phyloP scores from a whole-genome alignment of 1,140 invertebrate genomes.

The Acromyrmex charruanus region DNA sequence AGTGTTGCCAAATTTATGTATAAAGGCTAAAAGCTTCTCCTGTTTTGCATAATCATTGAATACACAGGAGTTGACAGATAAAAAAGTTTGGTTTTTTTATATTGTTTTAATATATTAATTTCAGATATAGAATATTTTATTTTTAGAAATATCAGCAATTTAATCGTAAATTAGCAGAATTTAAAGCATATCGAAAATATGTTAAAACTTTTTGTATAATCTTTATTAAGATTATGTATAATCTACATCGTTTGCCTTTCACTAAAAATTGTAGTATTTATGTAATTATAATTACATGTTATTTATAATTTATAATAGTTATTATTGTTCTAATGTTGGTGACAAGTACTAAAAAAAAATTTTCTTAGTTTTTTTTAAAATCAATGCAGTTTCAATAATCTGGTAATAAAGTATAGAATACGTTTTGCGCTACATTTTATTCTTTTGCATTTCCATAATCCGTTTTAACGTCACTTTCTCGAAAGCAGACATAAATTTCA shows the following conservation, averaged over 20 bases:
- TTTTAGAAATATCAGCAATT: neutral
- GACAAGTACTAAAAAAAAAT: neutral
- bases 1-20: neutral
- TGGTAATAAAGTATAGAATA: neutral
- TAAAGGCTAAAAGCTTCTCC: conserved; percentile 9
- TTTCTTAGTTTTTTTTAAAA: neutral
- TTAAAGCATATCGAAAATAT: no score
- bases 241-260: no score
- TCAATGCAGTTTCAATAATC: neutral
- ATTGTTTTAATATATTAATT: neutral
- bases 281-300: no score
- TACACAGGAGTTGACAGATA: neutral
- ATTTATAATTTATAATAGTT: no score
- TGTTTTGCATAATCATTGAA: neutral
- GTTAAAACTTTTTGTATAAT: neutral
- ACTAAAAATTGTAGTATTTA: no score
- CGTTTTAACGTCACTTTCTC: conserved; percentile 22
- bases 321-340: no score
- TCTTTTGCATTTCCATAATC: neutral
- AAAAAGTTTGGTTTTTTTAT: neutral
- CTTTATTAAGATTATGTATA: neutral
- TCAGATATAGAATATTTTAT: neutral
- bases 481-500: conserved; percentile 10
- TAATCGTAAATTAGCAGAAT: neutral
- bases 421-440: neutral